A percentile compares a stretch with the other conserved stretches of the same genome.
Conservation (phyloP, 2,797 vertebrate genomes). For the Sebastes hubbsi region DNA sequence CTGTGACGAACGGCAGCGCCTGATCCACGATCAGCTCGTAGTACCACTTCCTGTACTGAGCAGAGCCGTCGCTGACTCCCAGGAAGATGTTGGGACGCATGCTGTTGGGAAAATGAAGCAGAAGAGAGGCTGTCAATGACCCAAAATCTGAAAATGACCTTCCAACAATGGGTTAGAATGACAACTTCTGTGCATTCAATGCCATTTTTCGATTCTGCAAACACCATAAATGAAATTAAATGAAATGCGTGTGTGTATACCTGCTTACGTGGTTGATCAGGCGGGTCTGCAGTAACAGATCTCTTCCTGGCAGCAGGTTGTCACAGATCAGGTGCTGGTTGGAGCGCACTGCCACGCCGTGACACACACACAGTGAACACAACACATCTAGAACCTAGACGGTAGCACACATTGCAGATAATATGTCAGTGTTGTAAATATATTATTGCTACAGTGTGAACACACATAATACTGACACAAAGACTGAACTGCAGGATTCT, state of each 20-base stretch:
- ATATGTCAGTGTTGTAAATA: background rate
- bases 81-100: slow-evolving; percentile 96
- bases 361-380: slow-evolving; percentile 95
- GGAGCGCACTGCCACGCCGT: slow-evolving; percentile 94
- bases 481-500: background rate
- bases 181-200: background rate
- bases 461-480: background rate
- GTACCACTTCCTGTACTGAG: slow-evolving; percentile 98
- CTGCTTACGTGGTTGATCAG: slow-evolving; percentile 96
- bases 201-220: rapidly evolving
- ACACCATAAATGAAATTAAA: no score
- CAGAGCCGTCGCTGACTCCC: slow-evolving; percentile 94
- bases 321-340: slow-evolving; percentile 98
- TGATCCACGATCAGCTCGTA: slow-evolving; percentile 95
- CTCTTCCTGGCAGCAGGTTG: slow-evolving; percentile 94
- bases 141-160: background rate
- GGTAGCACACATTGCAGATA: background rate
- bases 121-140: background rate
- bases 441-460: background rate
- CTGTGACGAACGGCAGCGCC: slow-evolving; percentile 88
- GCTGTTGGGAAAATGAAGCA: slow-evolving; percentile 69
- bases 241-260: slow-evolving; percentile 69
- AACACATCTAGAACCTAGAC: slow-evolving; percentile 92
- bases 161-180: no score
- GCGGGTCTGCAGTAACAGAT: slow-evolving; percentile 91